These are phyloP conservation scores for Thyatira batis DNA, from an alignment of 2,888 invertebrate species.

Conservation along the genomic window DNA sequence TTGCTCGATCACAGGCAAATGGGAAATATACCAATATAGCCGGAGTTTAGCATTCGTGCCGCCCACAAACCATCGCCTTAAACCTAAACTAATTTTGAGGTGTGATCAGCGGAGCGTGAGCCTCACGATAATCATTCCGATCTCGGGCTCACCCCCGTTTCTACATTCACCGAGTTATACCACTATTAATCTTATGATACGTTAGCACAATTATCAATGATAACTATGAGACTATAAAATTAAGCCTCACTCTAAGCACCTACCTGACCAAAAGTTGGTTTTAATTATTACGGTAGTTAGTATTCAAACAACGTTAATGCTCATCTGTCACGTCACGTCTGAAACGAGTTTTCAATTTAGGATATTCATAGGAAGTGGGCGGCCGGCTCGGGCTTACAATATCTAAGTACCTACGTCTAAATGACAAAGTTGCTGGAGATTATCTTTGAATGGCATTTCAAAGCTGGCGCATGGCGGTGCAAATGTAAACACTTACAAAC, in stretches of 20 bases:
- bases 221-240: slow-evolving; percentile 13
- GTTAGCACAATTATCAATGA: slow-evolving; percentile 5
- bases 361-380: too few species aligned
- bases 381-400: too few species aligned
- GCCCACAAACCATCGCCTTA: slow-evolving; percentile 40
- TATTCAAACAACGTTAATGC: too few species aligned
- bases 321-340: too few species aligned
- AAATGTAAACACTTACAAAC: slow-evolving; percentile 3
- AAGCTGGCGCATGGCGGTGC: too few species aligned
- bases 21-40: slow-evolving; percentile 31
- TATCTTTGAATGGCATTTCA: too few species aligned
- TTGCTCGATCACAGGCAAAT: slow-evolving; percentile 42
- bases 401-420: too few species aligned
- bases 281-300: too few species aligned
- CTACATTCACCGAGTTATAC: slow-evolving; percentile 54
- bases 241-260: not conserved
- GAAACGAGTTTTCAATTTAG: too few species aligned
- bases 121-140: slow-evolving; percentile 68
- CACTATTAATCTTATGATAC: slow-evolving; percentile 60
- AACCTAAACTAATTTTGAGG: slow-evolving; percentile 74
- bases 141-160: slow-evolving; percentile 49
- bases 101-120: slow-evolving; percentile 67
- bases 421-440: too few species aligned
- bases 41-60: slow-evolving; percentile 26
- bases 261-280: too few species aligned